These are phyloP conservation scores for Rattus rattus DNA, from an alignment of 2,113 vertebrate species.

Conservation along the genomic window DNA sequence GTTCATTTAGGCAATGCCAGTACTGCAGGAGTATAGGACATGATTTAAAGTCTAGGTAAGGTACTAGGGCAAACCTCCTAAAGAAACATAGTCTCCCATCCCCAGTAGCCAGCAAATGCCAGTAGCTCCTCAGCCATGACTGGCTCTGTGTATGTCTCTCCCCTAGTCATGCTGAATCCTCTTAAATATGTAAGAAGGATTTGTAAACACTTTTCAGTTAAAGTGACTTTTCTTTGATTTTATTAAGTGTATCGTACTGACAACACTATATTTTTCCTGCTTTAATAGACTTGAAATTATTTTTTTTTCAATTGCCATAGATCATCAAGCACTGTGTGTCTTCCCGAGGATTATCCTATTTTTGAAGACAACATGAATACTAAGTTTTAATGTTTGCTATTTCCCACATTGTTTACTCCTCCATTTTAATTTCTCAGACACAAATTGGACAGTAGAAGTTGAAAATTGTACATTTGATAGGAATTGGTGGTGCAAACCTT, in stretches of 20 bases:
- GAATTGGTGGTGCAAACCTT: not conserved
- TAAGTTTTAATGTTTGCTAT: too few relatives aligned
- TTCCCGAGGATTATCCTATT: too few relatives aligned
- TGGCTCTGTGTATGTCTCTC: not conserved
- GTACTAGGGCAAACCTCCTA: too few relatives aligned
- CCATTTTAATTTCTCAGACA: not conserved
- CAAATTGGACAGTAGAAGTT: not conserved
- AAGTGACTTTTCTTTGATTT: not conserved
- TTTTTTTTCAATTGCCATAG: not conserved
- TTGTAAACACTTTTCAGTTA: not conserved
- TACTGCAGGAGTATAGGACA: too few relatives aligned
- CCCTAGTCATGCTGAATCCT: too few relatives aligned
- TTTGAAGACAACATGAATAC: too few relatives aligned
- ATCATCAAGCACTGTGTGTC: not conserved
- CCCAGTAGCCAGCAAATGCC: not conserved
- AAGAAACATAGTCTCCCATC: too few relatives aligned
- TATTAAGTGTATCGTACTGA: not conserved
- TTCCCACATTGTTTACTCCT: not conserved
- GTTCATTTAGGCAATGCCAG: too few relatives aligned
- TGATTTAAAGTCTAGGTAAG: too few relatives aligned
- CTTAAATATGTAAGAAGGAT: too few relatives aligned
- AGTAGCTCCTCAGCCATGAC: not conserved
- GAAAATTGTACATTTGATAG: not conserved
- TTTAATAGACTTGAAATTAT: not conserved
- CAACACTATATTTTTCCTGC: not conserved